Percentiles rank a stretch among this genome's conserved stretches.
These are phyloP conservation scores for Corynorhinus townsendii DNA, from an alignment of 2,113 vertebrate genomes.

Conservation along the genomic window DNA sequence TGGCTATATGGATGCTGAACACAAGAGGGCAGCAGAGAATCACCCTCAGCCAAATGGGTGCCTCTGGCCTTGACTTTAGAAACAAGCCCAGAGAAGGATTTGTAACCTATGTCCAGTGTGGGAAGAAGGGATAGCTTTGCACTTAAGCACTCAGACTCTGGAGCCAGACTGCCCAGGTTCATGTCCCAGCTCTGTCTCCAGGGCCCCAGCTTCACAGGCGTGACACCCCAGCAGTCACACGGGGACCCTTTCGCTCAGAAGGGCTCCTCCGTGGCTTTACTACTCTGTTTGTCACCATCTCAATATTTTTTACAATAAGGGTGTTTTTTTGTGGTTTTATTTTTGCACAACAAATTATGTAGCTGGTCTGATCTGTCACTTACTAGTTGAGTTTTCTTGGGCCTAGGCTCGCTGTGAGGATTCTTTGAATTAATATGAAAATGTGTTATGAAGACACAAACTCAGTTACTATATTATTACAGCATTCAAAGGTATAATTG, in stretches of 20 bases:
- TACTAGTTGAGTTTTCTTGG: neutral
- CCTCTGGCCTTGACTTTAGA: neutral
- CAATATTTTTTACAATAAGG: neutral
- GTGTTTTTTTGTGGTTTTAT: neutral
- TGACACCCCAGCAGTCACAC: neutral
- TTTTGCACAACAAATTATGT: neutral
- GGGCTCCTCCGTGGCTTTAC: accelerated
- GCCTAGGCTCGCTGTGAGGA: neutral
- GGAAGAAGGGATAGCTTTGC: neutral
- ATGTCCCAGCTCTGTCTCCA: neutral
- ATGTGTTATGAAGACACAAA: neutral
- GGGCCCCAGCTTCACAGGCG: neutral
- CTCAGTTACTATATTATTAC: neutral
- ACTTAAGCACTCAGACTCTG: neutral
- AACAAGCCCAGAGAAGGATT: neutral
- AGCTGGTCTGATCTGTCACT: neutral
- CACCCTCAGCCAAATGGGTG: accelerated
- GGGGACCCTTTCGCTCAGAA: neutral
- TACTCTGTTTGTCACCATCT: accelerated
- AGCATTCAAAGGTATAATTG: neutral
- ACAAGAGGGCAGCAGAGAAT: slow-evolving; percentile 35
- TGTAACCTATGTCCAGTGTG: neutral
- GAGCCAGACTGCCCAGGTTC: neutral
- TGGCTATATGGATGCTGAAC: neutral
- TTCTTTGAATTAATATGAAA: neutral